Percentiles rank a stretch among this genome's conserved stretches.
Evolutionary conservation across 2,888 invertebrate species (phyloP).

Genomic region (Argyra leucocephala): DNA sequence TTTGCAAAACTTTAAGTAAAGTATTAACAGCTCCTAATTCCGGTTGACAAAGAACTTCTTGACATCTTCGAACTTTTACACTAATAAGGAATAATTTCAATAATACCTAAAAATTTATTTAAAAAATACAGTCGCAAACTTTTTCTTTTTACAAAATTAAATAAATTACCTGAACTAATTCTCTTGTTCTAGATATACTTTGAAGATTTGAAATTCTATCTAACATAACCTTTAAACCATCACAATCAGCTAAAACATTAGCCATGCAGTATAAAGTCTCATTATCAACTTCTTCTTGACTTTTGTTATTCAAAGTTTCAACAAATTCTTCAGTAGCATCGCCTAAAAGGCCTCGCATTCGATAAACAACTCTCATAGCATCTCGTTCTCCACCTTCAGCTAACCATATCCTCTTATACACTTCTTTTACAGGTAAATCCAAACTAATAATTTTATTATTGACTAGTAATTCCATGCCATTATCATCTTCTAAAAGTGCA

Average conservation of each 20-base stretch:
- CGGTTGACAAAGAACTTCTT: conserved; percentile 78
- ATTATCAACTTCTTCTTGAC: conserved; percentile 78
- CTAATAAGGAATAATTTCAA: conserved; percentile 82
- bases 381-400: conserved; percentile 84
- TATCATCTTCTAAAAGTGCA: conserved; percentile 95
- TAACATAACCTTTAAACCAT: conserved; percentile 65
- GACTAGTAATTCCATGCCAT: conserved; percentile 95
- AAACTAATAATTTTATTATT: conserved; percentile 97
- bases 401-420: conserved; percentile 74
- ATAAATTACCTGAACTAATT: conserved; percentile 55
- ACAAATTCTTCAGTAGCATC: conserved; percentile 99
- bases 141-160: not conserved
- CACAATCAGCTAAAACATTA: conserved; percentile 71
- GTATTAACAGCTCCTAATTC: conserved; percentile 74
- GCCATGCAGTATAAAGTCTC: conserved; percentile 91
- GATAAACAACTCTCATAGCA: conserved; percentile 93
- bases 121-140: not conserved
- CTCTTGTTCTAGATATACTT: conserved; percentile 76
- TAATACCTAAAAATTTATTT: conserved; percentile 53
- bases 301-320: conserved; percentile 80
- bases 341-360: conserved; percentile 93
- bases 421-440: conserved; percentile 90
- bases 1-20: conserved; percentile 73
- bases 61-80: conserved; percentile 81
- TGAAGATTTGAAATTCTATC: conserved; percentile 75